Conservation (phyloP, 2,888 invertebrate species). For the Sarcophaga carnaria region DNA sequence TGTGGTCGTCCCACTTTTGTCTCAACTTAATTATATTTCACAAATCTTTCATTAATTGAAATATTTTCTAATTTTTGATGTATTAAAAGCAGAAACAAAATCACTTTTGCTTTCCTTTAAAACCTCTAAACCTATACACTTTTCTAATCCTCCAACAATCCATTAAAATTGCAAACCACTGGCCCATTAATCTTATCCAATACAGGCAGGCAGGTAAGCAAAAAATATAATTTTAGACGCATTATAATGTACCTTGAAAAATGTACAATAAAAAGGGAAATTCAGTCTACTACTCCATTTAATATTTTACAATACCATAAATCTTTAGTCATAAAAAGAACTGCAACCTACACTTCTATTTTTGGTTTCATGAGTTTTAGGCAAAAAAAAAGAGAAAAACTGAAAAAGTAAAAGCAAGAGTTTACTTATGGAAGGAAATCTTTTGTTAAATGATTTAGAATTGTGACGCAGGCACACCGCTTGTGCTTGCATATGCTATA, state of each 20-base stretch:
- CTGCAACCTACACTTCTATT: constrained; percentile 26
- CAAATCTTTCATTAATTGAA: background rate
- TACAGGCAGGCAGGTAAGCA: too few relatives aligned
- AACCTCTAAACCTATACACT: background rate
- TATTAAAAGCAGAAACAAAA: background rate
- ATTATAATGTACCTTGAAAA: background rate
- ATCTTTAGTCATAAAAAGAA: constrained; percentile 1
- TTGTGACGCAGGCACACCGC: background rate
- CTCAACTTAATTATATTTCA: too few relatives aligned
- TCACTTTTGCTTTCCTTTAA: constrained; percentile 23
- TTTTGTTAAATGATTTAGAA: background rate
- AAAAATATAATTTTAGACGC: background rate
- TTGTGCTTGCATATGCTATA: constrained; percentile 6
- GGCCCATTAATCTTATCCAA: constrained; percentile 12
- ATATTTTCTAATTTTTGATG: background rate
- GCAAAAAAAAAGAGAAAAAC: too few relatives aligned
- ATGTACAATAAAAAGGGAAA: constrained; percentile 21
- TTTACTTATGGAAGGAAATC: too few relatives aligned
- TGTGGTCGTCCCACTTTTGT: too few relatives aligned
- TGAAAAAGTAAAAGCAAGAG: too few relatives aligned
- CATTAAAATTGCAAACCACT: constrained; percentile 13
- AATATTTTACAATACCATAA: constrained; percentile 36
- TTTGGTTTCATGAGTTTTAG: background rate
- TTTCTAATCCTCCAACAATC: constrained; percentile 13
- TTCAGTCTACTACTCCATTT: constrained; percentile 49